A percentile compares a stretch with the other conserved stretches of the same genome.
Evolutionary conservation across 1,140 invertebrate species (phyloP).

Genomic region (Drosophila cardini): DNA sequence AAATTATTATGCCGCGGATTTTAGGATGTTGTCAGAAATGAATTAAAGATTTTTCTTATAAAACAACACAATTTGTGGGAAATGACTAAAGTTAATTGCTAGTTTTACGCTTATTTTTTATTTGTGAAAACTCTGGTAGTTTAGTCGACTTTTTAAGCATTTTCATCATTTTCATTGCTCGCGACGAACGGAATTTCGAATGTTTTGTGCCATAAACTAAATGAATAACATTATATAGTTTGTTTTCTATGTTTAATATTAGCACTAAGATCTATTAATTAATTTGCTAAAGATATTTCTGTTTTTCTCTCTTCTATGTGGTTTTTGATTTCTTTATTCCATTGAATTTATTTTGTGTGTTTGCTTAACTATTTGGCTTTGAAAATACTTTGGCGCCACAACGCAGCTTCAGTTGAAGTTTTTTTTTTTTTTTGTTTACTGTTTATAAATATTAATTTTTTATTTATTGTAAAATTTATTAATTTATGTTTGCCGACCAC

Average conservation of each 20-base stretch:
- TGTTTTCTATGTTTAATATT: slow-evolving; percentile 25
- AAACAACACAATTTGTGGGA: slow-evolving; percentile 25
- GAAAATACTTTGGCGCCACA: slow-evolving; percentile 79
- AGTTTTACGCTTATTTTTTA: slow-evolving; percentile 6
- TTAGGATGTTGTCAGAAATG: slow-evolving; percentile 7
- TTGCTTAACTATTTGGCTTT: slow-evolving; percentile 83
- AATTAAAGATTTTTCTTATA: slow-evolving; percentile 22
- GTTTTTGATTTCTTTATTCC: slow-evolving; percentile 29
- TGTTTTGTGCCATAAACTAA: slow-evolving; percentile 59
- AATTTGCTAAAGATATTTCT: slow-evolving; percentile 27
- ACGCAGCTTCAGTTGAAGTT: slow-evolving; percentile 63
- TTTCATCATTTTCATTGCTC: slow-evolving; percentile 25
- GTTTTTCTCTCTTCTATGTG: slow-evolving; percentile 27
- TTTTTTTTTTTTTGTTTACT: slow-evolving; percentile 46
- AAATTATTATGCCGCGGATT: slow-evolving; percentile 6
- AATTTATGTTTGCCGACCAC: slow-evolving; percentile 61
- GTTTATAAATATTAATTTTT: slow-evolving; percentile 31
- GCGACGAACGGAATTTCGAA: slow-evolving; percentile 72
- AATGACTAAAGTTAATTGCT: slow-evolving; percentile 27
- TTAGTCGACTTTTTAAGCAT: slow-evolving; percentile 21
- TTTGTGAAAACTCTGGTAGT: slow-evolving; percentile 2
- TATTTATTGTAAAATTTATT: slow-evolving; percentile 21
- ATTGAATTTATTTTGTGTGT: slow-evolving; percentile 30
- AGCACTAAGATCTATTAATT: slow-evolving; percentile 42
- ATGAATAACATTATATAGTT: slow-evolving; percentile 12